Evolutionary conservation across 2,113 vertebrate species (phyloP), one percentile per base, ranked within the genome.

Genomic region (Cichladusa arquata): DNA sequence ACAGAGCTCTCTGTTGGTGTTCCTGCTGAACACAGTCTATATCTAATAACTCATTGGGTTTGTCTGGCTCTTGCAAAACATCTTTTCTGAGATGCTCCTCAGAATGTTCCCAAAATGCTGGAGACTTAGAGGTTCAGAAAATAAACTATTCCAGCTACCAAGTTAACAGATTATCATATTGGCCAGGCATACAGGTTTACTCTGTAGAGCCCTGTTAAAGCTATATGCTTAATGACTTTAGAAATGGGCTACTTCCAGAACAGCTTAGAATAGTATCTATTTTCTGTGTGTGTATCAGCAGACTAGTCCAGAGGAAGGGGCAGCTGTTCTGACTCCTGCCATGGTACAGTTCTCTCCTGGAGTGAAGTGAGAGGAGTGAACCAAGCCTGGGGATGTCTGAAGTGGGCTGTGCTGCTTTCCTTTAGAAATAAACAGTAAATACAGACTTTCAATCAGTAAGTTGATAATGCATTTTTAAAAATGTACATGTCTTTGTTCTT

Each of bases 391-490:
- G 10, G 28, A 25, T 53, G 15, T 54, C 44, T 70, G 28, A 71
- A 72, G 17, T 51, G 24, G 60, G 31, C 40, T 57, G 14, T 65
- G 8, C 13, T 69, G 10, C 17, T 72, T 33, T 36, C 14, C 6
- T 60, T 65, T 45, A 28, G 19, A 77, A 60, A 8, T 36, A 40
- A 51, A 53, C 5, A 15, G 18, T 56, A 67, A 69, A 79, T n/a
- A 13, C 11, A 67, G 56, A 51, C 7, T 64, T 64, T 47, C 47
- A 31, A 14, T 50, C 38, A 73, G 15, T 10, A 48, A 73, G 45
- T 1, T 19, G 38, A 29, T 45, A 70, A 69, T 0, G 0, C 4
- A 22, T 56, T 80, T 90, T 56, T 10, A 0, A n/a, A 72, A 67
- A 85, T 48, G 2, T 53, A 14, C 2, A 1, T 14, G 9, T 44